Evolutionary conservation across 2,888 invertebrate species (phyloP), one percentile per base, ranked within the genome.

Genomic region (Nomada flava): DNA sequence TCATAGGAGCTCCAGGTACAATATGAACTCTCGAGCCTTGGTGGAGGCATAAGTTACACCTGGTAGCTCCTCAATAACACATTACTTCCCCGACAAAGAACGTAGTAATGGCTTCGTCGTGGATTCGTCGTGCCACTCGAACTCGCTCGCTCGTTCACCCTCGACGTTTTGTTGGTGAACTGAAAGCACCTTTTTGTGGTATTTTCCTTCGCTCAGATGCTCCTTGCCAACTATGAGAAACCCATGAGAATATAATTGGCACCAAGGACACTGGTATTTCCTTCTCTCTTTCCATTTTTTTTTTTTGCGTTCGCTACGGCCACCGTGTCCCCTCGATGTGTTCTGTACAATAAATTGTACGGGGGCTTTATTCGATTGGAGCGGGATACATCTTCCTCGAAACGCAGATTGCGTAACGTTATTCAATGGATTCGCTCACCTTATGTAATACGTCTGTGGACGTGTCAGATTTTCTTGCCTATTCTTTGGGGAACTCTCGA

Each of bases 181-280:
- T 86, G 83, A 83, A 83, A 83, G 83, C 83, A 65, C 69, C 83
- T 83, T 79, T 82, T 85, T 79, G 79, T 75, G 73, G 70, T 68
- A 79, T 85, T 85, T 85, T 82, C 67, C 76, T 18, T 29, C 50
- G 57, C 64, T 67, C 26, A 62, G 74, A 71, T 68, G 29, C 75
- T 69, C 53, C 74, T 64, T 36, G 55, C 63, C 74, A 80, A 64
- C 72, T 64, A 78, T 79, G 76, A 83, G 80, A 78, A 87, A 89
- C 84, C 83, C 75, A 92, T 87, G 91, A 91, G 91, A 88, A 89
- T 91, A 91, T 92, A 92, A 92, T 92, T 91, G 91, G 89, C 91
- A 89, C 85, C 85, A 53, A 20, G 73, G 47, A 52, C 59, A 57
- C 18, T n/a, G 44, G 44, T 52, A 44, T 36, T 36, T 36, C 36